Base-by-base conservation (phyloP, 1,140 invertebrate species). In the Eumeta japonica region DNA sequence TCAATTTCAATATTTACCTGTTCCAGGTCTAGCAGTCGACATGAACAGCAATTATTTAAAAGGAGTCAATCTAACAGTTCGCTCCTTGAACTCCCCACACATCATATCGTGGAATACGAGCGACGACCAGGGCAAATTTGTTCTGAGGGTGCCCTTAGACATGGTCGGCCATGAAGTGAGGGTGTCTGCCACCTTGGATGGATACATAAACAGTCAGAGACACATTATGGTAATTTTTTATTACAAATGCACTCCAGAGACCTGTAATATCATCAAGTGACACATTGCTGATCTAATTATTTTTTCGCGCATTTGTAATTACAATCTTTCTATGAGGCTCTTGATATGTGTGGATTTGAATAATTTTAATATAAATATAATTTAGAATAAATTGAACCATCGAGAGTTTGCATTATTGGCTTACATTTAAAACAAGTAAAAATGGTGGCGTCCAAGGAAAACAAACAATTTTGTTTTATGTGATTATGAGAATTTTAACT, bases 21-120 rank as follows among this genome's bases (percentile, higher is more conserved):
- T n/a, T n/a, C 4, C 50, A 71, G 66, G 63, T 37, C 39, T 67
- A 27, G 43, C 55, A 0, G 28, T 67, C 3, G 59, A 65, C 42
- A 39, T 38, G 39, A 51, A 55, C 42, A 67, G 63, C 40, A 24
- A 35, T 1, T 55, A 59, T 0, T 39, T 71, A 11, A 18, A 38
- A 5, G 37, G 43, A 2, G 50, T 54, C 1, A 17, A 31, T 1
- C 24, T 71, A 0, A 45, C 42, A 1, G 44, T 61, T 1, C 52
- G 39, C 34, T 42, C 55, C 1, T 17, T 57, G 9, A 40, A 41
- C 2, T 34, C 47, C 1, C 46, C 42, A 10, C 27, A 29, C 1
- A 16, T 41, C 0, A 10, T 62, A 3, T 35, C 43, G 0, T 41
- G 11, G 18, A 66, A 62, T 42, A 38, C 19, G 2, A 62, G 57